Percentiles rank a stretch among this genome's conserved stretches.
These are phyloP conservation scores for Julus scandinavius DNA, from an alignment of 2,888 invertebrate species.

Conservation along the genomic window DNA sequence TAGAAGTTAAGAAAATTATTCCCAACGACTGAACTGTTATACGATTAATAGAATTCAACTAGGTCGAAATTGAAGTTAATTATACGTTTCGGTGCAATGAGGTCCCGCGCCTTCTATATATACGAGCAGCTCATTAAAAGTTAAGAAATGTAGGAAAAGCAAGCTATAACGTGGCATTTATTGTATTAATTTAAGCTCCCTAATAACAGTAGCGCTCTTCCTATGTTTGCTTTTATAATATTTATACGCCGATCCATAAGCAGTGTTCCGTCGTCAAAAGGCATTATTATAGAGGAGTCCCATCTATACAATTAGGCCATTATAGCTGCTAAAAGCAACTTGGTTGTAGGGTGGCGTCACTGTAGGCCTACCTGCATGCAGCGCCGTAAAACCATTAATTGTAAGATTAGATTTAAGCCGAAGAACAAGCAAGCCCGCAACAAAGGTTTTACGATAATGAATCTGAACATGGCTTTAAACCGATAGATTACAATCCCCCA, in stretches of 20 bases:
- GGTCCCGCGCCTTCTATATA: background rate
- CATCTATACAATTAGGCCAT: background rate
- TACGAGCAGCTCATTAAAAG: slow-evolving; percentile 14
- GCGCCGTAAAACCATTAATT: slow-evolving; percentile 50
- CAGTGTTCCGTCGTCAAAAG: background rate
- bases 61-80: background rate
- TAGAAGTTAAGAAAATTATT: too few species aligned
- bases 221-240: slow-evolving; percentile 31
- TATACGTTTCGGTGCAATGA: background rate
- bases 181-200: slow-evolving; percentile 36
- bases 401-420: slow-evolving; percentile 53
- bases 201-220: background rate
- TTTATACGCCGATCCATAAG: background rate
- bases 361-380: slow-evolving; percentile 17
- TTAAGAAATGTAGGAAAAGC: background rate
- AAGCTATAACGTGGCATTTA: slow-evolving; percentile 14
- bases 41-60: background rate
- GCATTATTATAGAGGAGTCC: background rate
- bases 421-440: slow-evolving; percentile 52
- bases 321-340: slow-evolving; percentile 7
- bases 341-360: background rate
- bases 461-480: slow-evolving; percentile 50
- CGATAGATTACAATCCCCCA: slow-evolving; percentile 51
- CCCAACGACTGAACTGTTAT: too few species aligned
- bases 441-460: slow-evolving; percentile 51